These are phyloP conservation scores for Dipodomys merriami DNA, from an alignment of 2,113 vertebrate species.

Conservation along the genomic window DNA sequence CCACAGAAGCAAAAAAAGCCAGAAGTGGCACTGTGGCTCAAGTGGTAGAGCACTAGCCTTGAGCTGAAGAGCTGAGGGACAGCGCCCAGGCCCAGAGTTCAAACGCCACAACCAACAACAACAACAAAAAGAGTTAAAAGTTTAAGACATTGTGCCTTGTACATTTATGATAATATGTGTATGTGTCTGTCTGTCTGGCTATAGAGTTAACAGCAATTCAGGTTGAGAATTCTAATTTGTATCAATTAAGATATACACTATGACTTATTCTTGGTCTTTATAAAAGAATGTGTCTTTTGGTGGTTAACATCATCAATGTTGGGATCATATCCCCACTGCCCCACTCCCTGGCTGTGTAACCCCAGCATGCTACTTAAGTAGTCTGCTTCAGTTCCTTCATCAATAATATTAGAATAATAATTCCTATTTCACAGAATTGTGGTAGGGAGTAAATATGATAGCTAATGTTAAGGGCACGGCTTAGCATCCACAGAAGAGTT, in stretches of 20 bases:
- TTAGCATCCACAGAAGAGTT: not conserved
- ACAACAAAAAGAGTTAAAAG: conserved; percentile 49
- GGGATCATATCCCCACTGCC: not conserved
- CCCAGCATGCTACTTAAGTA: not conserved
- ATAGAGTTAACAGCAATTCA: not conserved
- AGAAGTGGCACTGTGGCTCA: no score
- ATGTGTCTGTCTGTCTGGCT: not conserved
- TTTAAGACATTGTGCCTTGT: conserved; percentile 39
- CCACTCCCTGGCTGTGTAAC: not conserved
- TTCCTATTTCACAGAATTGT: not conserved
- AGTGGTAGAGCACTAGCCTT: no score
- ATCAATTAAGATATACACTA: not conserved
- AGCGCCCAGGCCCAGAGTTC: no score
- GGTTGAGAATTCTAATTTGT: conserved; percentile 2
- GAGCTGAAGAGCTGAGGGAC: no score
- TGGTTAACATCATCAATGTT: not conserved
- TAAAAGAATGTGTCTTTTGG: not conserved
- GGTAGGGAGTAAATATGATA: conserved; percentile 19
- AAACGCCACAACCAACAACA: no score
- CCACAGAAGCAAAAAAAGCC: no score
- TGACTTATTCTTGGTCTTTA: conserved; percentile 31
- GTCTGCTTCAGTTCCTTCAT: conserved; percentile 12
- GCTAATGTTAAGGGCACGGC: not conserved
- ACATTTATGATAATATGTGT: conserved; percentile 39
- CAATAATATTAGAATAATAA: conserved; percentile 15